Evolutionary conservation across 2,888 invertebrate genomes (phyloP), one percentile per base, ranked within the genome.

Genomic region (Melieria crassipennis): DNA sequence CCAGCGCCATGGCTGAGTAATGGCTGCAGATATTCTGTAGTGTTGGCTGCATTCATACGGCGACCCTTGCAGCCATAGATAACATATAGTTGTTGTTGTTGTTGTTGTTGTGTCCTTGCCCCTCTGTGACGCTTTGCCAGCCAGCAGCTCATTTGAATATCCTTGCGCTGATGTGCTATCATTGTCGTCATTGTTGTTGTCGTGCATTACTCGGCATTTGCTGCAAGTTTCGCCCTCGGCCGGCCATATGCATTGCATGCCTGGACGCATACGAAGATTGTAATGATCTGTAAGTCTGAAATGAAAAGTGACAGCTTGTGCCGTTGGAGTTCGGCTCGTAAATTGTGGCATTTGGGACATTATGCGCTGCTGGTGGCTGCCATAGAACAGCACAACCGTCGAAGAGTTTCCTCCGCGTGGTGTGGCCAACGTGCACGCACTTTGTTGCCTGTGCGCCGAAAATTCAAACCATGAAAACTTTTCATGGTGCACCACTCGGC

Each of bases 201-300:
- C 11, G 30, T 52, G 42, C 16, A 56, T 45, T 30, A 30, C 16
- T 57, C 5, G 1, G 62, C 42, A 50, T 11, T 1, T 43, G 42
- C 64, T 16, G 9, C 4, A 55, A 52, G 45, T 52, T 52, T 52
- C 67, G 52, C 67, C 52, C 52, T 61, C 42, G 67, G 61, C 48
- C 60, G 42, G 46, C 60, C 67, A 67, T 67, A 67, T 67, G 67
- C 50, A 75, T 77, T 78, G 78, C 78, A 82, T 80, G 81, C 78
- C 77, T 81, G 76, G 79, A 73, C 78, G 81, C 77, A 75, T 78
- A 76, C 75, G 76, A 77, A 80, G 80, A 78, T 80, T 79, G 78
- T 78, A 79, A 81, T 82, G 81, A 80, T 82, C 56, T n/a, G 13
- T 50, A 58, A 62, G 69, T 55, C 55, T 46, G 30, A 57, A 58